Percentiles rank a stretch among this genome's conserved stretches.
These are phyloP conservation scores for Heliconius sara DNA, from an alignment of 2,888 invertebrate species.

Conservation along the genomic window DNA sequence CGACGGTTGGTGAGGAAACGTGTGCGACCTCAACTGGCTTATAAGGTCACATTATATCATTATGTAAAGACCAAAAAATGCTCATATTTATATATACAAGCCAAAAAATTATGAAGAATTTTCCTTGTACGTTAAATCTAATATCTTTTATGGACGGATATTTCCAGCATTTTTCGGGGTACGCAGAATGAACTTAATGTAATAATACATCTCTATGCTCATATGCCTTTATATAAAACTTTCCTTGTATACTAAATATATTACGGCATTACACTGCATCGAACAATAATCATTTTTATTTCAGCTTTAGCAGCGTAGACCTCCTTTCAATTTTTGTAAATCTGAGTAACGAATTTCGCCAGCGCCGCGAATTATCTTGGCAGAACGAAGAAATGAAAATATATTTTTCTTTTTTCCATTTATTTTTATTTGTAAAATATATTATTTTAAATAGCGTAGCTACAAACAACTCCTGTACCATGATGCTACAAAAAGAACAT, in stretches of 20 bases:
- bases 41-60: conserved; percentile 21
- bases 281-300: background rate
- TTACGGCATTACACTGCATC: background rate
- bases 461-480: too few relatives aligned
- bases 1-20: conserved; percentile 2
- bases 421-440: too few relatives aligned
- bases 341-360: too few relatives aligned
- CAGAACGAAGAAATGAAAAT: too few relatives aligned
- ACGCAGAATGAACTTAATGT: background rate
- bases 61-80: conserved; percentile 20
- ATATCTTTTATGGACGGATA: background rate
- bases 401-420: too few relatives aligned
- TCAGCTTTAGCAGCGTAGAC: too few relatives aligned
- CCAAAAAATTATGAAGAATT: background rate
- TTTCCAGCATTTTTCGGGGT: background rate
- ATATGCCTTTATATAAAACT: background rate
- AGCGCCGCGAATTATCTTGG: too few relatives aligned
- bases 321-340: too few relatives aligned
- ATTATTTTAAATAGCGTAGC: too few relatives aligned
- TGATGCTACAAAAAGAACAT: too few relatives aligned
- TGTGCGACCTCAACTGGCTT: conserved; percentile 9
- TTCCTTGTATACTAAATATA: too few relatives aligned
- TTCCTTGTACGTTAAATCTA: background rate
- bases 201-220: too few relatives aligned
- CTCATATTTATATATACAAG: conserved; percentile 5